Conservation (phyloP, 1,140 invertebrate species). For the Xylocopa sonorina region DNA sequence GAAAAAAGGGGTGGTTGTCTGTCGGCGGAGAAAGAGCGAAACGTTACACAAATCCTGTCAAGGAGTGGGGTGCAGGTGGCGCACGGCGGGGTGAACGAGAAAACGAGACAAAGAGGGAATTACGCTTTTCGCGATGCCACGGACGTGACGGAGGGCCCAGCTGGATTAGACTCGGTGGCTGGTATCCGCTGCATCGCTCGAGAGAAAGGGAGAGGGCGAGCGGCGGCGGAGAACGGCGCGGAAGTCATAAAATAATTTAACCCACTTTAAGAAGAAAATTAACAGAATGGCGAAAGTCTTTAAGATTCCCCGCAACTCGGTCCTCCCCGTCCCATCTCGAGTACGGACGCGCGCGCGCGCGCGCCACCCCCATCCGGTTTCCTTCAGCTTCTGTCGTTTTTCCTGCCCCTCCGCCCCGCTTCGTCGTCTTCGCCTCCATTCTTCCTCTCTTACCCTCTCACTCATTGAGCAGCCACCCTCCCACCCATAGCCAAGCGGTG, state of each 20-base stretch:
- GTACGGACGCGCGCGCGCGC: constrained; percentile 17
- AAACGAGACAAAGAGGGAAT: constrained; percentile 35
- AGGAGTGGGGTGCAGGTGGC: neutral
- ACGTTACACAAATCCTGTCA: neutral
- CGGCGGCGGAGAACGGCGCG: constrained; percentile 38
- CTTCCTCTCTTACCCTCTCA: constrained; percentile 74
- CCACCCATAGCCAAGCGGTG: constrained; percentile 41
- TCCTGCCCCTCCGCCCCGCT: constrained; percentile 39
- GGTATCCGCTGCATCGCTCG: neutral
- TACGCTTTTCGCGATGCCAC: constrained; percentile 22
- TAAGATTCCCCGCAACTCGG: constrained; percentile 76
- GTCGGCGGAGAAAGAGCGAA: neutral
- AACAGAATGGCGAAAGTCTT: constrained; percentile 80
- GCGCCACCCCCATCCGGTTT: constrained; percentile 4
- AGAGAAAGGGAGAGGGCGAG: neutral
- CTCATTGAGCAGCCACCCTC: constrained; percentile 80
- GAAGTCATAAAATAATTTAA: constrained; percentile 80
- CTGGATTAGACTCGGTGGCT: constrained; percentile 9
- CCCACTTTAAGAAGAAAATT: constrained; percentile 80
- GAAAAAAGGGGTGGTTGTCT: constrained; percentile 25
- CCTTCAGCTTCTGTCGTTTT: constrained; percentile 30
- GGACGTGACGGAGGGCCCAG: constrained; percentile 12
- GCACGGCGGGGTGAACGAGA: neutral
- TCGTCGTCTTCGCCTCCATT: constrained; percentile 57
- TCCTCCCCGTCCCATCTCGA: constrained; percentile 27